Conservation (phyloP, 2,888 invertebrate genomes). For the Dicyrtomina minuta region DNA sequence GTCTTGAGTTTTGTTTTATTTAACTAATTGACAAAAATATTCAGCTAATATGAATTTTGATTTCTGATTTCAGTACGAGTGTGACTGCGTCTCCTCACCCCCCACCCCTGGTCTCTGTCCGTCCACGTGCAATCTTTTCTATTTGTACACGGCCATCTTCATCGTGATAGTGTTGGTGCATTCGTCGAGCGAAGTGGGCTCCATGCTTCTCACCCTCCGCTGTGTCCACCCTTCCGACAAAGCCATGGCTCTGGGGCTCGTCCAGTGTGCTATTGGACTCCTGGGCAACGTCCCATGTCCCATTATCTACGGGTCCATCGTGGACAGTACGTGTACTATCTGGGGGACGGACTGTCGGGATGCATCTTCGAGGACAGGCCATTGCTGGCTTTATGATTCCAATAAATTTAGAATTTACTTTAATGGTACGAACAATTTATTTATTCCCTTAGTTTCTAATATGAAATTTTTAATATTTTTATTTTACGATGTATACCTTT, state of each 20-base stretch:
- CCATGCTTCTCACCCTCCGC: slow-evolving; percentile 83
- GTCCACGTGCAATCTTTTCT: slow-evolving; percentile 74
- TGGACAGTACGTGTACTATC: slow-evolving; percentile 86
- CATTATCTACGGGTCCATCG: slow-evolving; percentile 88
- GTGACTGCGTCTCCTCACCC: slow-evolving; percentile 18
- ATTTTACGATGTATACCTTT: too few relatives aligned
- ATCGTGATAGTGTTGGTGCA: slow-evolving; percentile 87
- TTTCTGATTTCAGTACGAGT: slow-evolving; percentile 23
- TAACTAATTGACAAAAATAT: too few relatives aligned
- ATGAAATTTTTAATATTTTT: too few relatives aligned
- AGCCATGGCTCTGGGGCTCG: slow-evolving; percentile 90
- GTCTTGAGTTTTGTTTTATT: too few relatives aligned
- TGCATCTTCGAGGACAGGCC: slow-evolving; percentile 41
- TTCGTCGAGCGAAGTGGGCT: slow-evolving; percentile 89
- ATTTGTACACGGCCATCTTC: slow-evolving; percentile 78
- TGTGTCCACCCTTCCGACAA: slow-evolving; percentile 90
- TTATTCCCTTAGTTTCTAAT: slow-evolving; percentile 55
- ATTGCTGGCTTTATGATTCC: slow-evolving; percentile 82
- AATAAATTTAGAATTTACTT: slow-evolving; percentile 80
- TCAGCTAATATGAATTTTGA: too few relatives aligned
- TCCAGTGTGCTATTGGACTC: slow-evolving; percentile 88
- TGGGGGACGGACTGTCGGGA: slow-evolving; percentile 76
- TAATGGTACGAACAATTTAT: slow-evolving; percentile 67
- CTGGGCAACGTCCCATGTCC: slow-evolving; percentile 94
- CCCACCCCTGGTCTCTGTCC: slow-evolving; percentile 74